Percentiles rank a stretch among this genome's conserved stretches.
These are phyloP conservation scores for Morpho achilles DNA, from an alignment of 2,888 invertebrate species.

Conservation along the genomic window DNA sequence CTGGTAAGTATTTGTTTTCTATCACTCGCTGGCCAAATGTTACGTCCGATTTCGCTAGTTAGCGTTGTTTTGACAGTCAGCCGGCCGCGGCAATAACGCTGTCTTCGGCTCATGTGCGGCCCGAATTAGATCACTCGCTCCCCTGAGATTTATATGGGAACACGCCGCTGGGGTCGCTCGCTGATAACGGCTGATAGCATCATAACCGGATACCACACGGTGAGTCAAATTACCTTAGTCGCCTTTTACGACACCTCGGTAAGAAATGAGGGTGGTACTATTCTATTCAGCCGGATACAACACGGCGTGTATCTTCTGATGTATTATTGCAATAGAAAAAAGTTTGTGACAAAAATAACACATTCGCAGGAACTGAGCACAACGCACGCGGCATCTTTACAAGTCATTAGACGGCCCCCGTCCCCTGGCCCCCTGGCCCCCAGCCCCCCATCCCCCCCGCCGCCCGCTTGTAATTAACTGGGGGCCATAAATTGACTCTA, in stretches of 20 bases:
- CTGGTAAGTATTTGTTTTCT: slow-evolving; percentile 73
- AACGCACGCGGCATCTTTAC: slow-evolving; percentile 61
- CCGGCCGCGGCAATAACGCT: slow-evolving; percentile 63
- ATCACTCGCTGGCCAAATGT: slow-evolving; percentile 70
- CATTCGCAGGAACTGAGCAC: slow-evolving; percentile 11
- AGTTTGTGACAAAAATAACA: background rate
- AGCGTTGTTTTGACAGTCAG: slow-evolving; percentile 74
- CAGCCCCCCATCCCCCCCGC: slow-evolving; percentile 36
- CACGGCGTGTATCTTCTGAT: no score
- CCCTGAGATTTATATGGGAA: slow-evolving; percentile 28
- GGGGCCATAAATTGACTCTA: slow-evolving; percentile 78
- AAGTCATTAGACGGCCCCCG: slow-evolving; percentile 67
- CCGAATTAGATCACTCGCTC: slow-evolving; percentile 38
- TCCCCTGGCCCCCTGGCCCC: slow-evolving; percentile 18
- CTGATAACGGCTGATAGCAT: background rate
- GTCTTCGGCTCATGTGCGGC: slow-evolving; percentile 48
- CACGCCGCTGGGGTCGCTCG: background rate
- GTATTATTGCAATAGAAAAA: no score
- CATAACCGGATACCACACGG: no score
- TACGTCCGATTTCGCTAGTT: slow-evolving; percentile 66
- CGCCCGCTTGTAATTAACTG: slow-evolving; percentile 76
- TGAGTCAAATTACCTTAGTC: no score
- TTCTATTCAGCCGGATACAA: no score
- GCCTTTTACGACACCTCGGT: no score
- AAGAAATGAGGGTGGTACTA: no score